phyloP scores from a whole-genome alignment of 23 tunicate species.

The Aplidium turbinatum region DNA sequence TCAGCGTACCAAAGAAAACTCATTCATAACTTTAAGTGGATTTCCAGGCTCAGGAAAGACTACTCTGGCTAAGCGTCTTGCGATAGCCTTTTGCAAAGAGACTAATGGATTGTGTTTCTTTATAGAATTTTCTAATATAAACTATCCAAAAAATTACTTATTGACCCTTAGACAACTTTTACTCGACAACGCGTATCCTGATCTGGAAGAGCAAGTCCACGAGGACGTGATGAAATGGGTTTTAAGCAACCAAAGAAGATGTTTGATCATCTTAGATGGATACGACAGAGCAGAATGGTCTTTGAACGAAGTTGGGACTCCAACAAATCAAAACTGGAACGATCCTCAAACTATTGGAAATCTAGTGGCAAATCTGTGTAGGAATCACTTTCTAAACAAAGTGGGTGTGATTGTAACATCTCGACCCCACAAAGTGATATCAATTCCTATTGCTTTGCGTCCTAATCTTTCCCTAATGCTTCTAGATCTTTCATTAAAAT shows the following conservation, averaged over 20 bases:
- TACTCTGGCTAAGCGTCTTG: slow-evolving; percentile 5
- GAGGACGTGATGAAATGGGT: slow-evolving; percentile 21
- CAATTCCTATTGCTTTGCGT: slow-evolving; percentile 1
- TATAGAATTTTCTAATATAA: neutral
- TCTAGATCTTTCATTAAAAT: slow-evolving; percentile 5
- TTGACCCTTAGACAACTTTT: slow-evolving; percentile 13
- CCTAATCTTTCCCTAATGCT: slow-evolving; percentile 4
- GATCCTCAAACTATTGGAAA: neutral
- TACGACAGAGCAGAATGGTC: slow-evolving; percentile 23
- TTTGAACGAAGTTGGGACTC: neutral
- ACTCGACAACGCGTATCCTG: slow-evolving; percentile 15
- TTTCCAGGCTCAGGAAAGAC: slow-evolving; percentile 48
- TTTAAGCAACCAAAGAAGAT: neutral
- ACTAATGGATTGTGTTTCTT: neutral
- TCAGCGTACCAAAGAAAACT: neutral
- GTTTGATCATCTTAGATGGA: slow-evolving; percentile 38
- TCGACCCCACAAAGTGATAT: slow-evolving; percentile 21
- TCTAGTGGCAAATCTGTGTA: slow-evolving; percentile 15
- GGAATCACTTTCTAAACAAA: slow-evolving; percentile 20
- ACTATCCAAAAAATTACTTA: slow-evolving; percentile 9
- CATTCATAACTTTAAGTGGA: slow-evolving; percentile 13
- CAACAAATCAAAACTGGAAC: slow-evolving; percentile 13
- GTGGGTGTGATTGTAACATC: slow-evolving; percentile 13
- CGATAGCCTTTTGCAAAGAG: neutral
- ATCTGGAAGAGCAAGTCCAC: neutral